Evolutionary conservation across 2,113 vertebrate genomes (phyloP).

Genomic region (Bos indicus): DNA sequence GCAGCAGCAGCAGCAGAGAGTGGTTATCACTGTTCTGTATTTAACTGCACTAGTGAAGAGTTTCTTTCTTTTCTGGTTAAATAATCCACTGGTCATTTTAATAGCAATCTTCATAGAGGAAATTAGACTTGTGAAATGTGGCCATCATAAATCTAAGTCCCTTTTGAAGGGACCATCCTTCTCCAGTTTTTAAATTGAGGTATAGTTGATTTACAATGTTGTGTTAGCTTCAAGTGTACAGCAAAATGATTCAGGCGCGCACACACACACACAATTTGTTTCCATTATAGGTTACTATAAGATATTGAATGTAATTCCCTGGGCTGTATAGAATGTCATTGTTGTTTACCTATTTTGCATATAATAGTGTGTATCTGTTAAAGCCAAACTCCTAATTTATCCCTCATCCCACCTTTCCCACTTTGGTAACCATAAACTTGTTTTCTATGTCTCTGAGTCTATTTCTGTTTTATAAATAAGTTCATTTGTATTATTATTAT

Average conservation of each 20-base stretch:
- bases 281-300: background rate
- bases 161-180: background rate
- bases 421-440: background rate
- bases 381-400: background rate
- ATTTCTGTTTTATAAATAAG: background rate
- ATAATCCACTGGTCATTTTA: background rate
- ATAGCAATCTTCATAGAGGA: background rate
- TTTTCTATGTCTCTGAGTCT: background rate
- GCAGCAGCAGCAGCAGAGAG: background rate
- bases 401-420: background rate
- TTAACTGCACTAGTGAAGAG: background rate
- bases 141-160: background rate
- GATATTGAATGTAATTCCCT: background rate
- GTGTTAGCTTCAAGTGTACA: background rate
- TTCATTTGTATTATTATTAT: background rate
- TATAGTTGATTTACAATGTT: background rate
- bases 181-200: background rate
- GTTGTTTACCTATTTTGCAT: background rate
- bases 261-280: background rate
- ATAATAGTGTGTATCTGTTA: background rate
- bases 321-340: background rate
- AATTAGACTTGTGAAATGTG: background rate
- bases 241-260: background rate
- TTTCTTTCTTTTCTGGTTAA: background rate
- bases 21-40: background rate